Conservation (phyloP, 2,113 vertebrate species). For the Macquaria ambigua region DNA sequence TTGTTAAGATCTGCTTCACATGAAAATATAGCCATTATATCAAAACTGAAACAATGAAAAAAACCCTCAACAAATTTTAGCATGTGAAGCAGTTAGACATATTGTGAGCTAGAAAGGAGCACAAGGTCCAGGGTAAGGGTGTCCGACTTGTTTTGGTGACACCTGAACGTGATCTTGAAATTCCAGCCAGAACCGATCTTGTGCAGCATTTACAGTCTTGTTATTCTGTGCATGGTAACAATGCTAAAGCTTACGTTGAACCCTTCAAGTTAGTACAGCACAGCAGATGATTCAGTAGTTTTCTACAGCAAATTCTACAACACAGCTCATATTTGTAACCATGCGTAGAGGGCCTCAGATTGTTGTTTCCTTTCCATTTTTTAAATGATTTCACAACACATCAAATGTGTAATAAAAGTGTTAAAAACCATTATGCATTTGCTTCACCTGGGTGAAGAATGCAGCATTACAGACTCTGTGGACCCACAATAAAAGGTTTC, state of each 20-base stretch:
- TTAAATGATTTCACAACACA: not conserved
- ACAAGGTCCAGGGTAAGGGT: not conserved
- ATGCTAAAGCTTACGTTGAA: not conserved
- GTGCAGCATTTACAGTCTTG: not conserved
- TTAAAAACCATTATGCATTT: not conserved
- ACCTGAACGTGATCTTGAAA: not conserved
- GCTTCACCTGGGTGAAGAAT: slow-evolving; percentile 37
- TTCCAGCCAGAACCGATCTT: not conserved
- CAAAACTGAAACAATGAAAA: not conserved
- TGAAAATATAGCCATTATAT: not conserved
- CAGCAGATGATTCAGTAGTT: too few relatives aligned
- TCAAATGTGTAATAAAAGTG: not conserved
- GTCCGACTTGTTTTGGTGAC: not conserved
- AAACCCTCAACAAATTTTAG: too few relatives aligned
- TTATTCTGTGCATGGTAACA: not conserved
- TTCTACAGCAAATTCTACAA: not conserved
- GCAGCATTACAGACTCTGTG: slow-evolving; percentile 28
- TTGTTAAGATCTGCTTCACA: too few relatives aligned
- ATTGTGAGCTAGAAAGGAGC: not conserved
- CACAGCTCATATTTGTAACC: not conserved
- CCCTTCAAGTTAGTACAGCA: not conserved
- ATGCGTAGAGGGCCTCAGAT: not conserved
- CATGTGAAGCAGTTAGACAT: not conserved
- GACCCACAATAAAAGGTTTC: slow-evolving; percentile 57
- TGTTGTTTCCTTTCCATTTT: not conserved